These are phyloP conservation scores for Oncopodura yosiiana DNA, from an alignment of 1,140 invertebrate genomes.

Conservation along the genomic window DNA sequence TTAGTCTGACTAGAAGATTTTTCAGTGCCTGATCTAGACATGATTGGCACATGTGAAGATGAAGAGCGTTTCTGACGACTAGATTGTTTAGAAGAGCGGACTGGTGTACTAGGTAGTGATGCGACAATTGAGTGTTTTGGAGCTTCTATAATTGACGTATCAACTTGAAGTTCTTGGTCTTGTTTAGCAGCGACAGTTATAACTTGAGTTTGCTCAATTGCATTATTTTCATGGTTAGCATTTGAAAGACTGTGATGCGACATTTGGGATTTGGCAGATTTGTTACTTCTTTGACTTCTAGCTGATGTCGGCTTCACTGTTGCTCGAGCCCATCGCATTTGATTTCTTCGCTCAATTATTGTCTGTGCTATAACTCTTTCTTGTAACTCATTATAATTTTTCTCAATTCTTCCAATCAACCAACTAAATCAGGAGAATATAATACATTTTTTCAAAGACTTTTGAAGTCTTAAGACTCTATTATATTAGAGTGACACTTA, in stretches of 20 bases:
- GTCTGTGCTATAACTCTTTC: constrained; percentile 3
- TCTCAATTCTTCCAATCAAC: background rate
- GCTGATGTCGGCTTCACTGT: background rate
- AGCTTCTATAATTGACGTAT: too few species aligned
- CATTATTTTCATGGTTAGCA: background rate
- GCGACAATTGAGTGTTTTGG: too few species aligned
- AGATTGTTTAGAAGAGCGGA: background rate
- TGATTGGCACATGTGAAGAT: background rate
- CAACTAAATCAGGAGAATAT: too few species aligned
- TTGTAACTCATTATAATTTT: background rate
- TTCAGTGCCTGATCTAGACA: background rate
- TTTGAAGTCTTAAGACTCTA: too few species aligned
- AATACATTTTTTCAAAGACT: too few species aligned
- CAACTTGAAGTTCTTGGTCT: too few species aligned
- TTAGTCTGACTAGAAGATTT: background rate
- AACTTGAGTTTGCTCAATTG: background rate
- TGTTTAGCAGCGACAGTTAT: background rate
- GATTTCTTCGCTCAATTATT: too few species aligned
- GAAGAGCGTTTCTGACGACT: background rate
- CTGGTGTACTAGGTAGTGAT: too few species aligned
- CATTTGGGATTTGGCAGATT: constrained; percentile 1
- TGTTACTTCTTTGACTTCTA: constrained; percentile 1
- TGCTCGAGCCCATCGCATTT: too few species aligned
- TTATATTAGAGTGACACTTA: background rate
- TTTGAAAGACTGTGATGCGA: background rate